Conservation (phyloP, 2,113 vertebrate genomes). For the Limanda limanda region DNA sequence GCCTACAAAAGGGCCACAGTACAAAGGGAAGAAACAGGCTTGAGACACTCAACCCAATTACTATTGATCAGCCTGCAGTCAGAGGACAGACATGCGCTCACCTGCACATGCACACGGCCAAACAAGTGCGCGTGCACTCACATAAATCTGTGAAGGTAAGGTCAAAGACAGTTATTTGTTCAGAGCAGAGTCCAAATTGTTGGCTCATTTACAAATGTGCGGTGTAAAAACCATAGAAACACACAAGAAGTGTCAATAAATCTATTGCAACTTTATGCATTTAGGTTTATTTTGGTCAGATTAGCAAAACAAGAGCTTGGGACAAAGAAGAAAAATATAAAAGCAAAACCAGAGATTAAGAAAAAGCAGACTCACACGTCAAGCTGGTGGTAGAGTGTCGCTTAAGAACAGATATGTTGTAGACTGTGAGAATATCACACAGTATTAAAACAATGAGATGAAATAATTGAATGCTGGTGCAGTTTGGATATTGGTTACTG, state of each 20-base stretch:
- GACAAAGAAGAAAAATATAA: neutral
- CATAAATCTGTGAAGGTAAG: neutral
- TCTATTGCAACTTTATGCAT: no score
- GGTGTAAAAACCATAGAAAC: no score
- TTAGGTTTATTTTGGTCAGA: no score
- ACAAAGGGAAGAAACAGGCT: conserved; percentile 75
- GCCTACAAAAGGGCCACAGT: conserved; percentile 68
- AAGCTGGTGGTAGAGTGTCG: neutral
- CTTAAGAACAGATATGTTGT: no score
- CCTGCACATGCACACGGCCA: conserved; percentile 36
- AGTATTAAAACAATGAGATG: neutral
- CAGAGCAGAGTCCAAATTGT: no score
- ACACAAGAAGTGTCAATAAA: no score
- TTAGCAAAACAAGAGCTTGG: no score
- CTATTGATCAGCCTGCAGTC: conserved; percentile 78
- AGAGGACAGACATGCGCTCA: conserved; percentile 53
- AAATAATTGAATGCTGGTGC: neutral
- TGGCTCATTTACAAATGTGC: no score
- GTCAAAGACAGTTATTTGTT: neutral
- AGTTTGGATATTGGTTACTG: neutral
- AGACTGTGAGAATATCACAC: no score
- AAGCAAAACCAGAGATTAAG: no score
- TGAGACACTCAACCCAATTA: conserved; percentile 80
- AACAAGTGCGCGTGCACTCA: neutral
- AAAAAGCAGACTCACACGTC: no score